Evolutionary conservation across 2,113 vertebrate species (phyloP), one percentile per base, ranked within the genome.

Genomic region (Zapus hudsonius): DNA sequence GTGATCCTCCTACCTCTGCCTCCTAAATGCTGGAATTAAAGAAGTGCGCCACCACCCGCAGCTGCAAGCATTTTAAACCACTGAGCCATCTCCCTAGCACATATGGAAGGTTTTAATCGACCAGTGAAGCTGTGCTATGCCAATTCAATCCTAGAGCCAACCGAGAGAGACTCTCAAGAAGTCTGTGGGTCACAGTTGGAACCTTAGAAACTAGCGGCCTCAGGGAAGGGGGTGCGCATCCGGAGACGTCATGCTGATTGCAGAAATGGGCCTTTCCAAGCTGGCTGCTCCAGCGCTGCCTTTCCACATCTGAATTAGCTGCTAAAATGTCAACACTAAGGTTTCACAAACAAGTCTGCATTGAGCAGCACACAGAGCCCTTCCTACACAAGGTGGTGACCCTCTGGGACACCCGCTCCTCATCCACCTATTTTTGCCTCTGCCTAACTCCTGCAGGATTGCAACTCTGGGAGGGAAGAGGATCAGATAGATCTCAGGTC

Each of bases 101-200:
- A 69, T 76, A 75, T 84, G 1, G 22, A 70, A 92, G 73, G 57
- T 63, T 84, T 92, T 84, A 91, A 59, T 33, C 70, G 84, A 57
- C 61, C 79, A 13, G 81, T n/a, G 47, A 84, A 42, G 19, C 80
- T 67, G 73, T 70, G 66, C 61, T 76, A 20, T 79, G 40, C 20
- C 59, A 80, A 38, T 52, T 33, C 47, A 23, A 29, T n/a, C 38
- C 61, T 55, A 42, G 91, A 84, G 66, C 75, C 69, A 72, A n/a
- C 13, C 27, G 70, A 70, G 20, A 67, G 61, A 78, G 52, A 20
- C 31, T 42, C 12, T 27, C 31, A 83, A n/a, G 59, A 69, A 93
- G 36, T 22, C 55, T 57, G 10, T 38, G 38, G 67, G 84, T 83
- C 70, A 87, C 4, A 85, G 59, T 29, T 63, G 72, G 82, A 67